phyloP scores from a whole-genome alignment of 2,797 vertebrate genomes.

The Spinus olivaceus region DNA sequence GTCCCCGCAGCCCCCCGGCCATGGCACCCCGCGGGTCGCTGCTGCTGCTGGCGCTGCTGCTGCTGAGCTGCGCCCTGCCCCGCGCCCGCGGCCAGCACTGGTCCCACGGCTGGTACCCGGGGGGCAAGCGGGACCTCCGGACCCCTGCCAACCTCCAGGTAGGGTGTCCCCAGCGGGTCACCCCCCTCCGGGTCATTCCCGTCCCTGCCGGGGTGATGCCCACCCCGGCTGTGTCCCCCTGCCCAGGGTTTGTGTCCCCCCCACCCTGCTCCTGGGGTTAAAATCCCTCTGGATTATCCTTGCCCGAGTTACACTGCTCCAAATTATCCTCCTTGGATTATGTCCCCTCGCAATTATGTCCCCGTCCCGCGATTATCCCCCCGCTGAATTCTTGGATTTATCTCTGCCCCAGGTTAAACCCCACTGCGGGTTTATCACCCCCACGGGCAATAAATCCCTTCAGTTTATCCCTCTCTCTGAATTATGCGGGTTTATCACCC shows the following conservation, averaged over 20 bases:
- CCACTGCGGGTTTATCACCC: neutral
- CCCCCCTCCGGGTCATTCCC: too few relatives aligned
- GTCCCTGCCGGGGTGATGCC: too few relatives aligned
- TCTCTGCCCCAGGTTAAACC: neutral
- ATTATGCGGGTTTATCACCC: neutral
- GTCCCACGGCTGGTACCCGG: slow-evolving; percentile 90
- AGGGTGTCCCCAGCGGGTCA: neutral
- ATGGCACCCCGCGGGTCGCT: neutral
- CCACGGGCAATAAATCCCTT: neutral
- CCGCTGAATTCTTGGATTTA: neutral
- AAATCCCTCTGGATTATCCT: neutral
- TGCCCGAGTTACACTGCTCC: neutral
- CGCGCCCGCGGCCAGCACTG: slow-evolving; percentile 82
- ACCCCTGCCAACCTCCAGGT: slow-evolving; percentile 76
- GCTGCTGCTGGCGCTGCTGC: slow-evolving; percentile 33
- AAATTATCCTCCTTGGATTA: neutral
- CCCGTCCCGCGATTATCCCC: neutral
- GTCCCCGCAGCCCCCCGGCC: neutral
- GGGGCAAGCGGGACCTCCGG: slow-evolving; percentile 83
- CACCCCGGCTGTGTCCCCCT: neutral
- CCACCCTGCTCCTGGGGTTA: neutral
- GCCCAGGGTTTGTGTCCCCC: neutral
- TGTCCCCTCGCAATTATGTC: neutral
- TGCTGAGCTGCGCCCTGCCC: slow-evolving; percentile 71
- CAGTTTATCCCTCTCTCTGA: neutral